Evolutionary conservation across 2,113 vertebrate species (phyloP).

Genomic region (Lophura nycthemera): DNA sequence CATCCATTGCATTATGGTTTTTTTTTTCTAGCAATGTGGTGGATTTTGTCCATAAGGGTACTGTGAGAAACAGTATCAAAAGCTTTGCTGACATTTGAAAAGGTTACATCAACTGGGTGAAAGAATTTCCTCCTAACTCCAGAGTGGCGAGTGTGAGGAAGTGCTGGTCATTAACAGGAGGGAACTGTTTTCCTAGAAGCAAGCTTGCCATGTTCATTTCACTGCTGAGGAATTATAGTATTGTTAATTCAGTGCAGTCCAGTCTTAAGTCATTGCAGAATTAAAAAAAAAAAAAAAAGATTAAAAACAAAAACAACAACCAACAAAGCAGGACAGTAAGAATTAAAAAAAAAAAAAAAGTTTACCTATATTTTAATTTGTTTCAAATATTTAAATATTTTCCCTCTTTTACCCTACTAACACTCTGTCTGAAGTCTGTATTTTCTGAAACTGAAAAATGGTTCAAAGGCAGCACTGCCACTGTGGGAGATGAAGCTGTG

Average conservation of each 20-base stretch:
- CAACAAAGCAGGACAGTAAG: too few relatives aligned
- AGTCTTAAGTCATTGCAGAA: background rate
- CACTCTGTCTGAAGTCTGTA: background rate
- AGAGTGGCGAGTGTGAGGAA: background rate
- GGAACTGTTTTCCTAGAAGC: accelerated
- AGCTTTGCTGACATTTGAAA: too few relatives aligned
- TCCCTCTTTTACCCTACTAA: background rate
- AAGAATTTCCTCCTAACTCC: background rate
- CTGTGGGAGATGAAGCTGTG: background rate
- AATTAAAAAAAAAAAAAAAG: background rate
- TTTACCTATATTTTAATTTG: background rate
- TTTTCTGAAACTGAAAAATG: background rate
- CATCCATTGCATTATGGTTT: too few relatives aligned
- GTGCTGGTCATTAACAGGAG: background rate
- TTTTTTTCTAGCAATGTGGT: too few relatives aligned
- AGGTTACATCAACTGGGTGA: too few relatives aligned
- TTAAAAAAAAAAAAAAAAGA: background rate
- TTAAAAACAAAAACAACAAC: too few relatives aligned
- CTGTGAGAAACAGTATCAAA: too few relatives aligned
- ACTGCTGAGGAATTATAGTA: too few relatives aligned
- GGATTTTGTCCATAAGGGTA: too few relatives aligned
- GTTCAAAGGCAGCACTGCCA: background rate
- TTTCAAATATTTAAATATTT: background rate
- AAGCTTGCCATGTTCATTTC: background rate
- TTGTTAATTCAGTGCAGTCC: background rate